A percentile compares a stretch with the other conserved stretches of the same genome.
These are phyloP conservation scores for Homalodisca vitripennis DNA, from an alignment of 1,140 invertebrate species.

Conservation along the genomic window DNA sequence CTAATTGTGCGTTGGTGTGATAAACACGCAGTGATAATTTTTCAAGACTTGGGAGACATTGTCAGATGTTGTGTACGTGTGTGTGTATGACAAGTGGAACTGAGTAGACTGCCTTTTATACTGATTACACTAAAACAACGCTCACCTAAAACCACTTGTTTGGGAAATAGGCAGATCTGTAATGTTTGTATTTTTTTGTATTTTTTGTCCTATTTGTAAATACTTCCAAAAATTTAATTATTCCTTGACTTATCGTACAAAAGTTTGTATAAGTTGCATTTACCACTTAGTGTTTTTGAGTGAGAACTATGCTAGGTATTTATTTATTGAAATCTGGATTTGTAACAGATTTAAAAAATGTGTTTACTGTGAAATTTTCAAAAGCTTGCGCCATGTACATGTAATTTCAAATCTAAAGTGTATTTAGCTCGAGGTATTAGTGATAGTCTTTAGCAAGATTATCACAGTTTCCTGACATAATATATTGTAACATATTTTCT, in stretches of 20 bases:
- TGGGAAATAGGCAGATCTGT: not conserved
- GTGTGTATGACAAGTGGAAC: constrained; percentile 17
- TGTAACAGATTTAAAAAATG: not conserved
- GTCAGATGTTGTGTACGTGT: constrained; percentile 15
- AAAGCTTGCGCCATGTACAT: not conserved
- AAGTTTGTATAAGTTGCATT: constrained; percentile 23
- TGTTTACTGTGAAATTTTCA: not conserved
- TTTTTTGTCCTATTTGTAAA: constrained; percentile 4
- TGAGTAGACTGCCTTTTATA: constrained; percentile 25
- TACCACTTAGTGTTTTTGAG: constrained; percentile 22
- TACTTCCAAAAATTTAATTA: constrained; percentile 4
- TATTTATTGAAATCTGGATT: constrained; percentile 21
- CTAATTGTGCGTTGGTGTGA: not conserved
- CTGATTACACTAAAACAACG: not conserved
- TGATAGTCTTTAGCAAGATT: not conserved
- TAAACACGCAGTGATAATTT: constrained; percentile 2
- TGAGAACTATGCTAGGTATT: constrained; percentile 14
- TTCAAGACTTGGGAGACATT: constrained; percentile 2
- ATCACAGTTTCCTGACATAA: not conserved
- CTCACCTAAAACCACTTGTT: constrained; percentile 6
- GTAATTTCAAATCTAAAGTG: not conserved
- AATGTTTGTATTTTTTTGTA: constrained; percentile 3
- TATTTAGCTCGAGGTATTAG: not conserved
- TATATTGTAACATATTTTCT: constrained; percentile 18
- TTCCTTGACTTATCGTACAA: constrained; percentile 15